A percentile compares a stretch with the other conserved stretches of the same genome.
Evolutionary conservation across 2,888 invertebrate genomes (phyloP).

Genomic region (Neocrepidodera transversa): DNA sequence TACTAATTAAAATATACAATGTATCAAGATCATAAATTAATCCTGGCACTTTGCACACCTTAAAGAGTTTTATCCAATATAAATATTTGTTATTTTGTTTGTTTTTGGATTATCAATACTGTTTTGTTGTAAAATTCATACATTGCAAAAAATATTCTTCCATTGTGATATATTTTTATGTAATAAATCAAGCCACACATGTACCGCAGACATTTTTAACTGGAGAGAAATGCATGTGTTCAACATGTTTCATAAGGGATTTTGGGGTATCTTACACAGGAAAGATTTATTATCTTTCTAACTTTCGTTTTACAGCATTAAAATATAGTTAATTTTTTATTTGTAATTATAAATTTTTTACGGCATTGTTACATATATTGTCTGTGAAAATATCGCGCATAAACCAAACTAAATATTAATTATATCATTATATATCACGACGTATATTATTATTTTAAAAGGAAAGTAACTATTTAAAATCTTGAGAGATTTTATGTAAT

Average conservation of each 20-base stretch:
- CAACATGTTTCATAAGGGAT: slow-evolving; percentile 15
- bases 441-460: not conserved
- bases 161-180: not conserved
- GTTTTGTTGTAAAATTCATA: too few species aligned
- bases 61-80: too few species aligned
- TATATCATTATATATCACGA: not conserved
- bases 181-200: slow-evolving; percentile 12
- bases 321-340: too few species aligned
- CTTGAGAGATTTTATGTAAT: not conserved
- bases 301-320: not conserved
- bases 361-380: too few species aligned
- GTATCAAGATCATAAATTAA: too few species aligned
- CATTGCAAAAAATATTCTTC: too few species aligned
- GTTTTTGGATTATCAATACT: too few species aligned
- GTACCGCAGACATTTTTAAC: slow-evolving; percentile 12
- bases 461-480: not conserved
- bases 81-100: too few species aligned
- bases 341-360: too few species aligned
- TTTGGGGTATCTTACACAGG: slow-evolving; percentile 3
- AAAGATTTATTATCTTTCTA: slow-evolving; percentile 1
- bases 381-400: not conserved
- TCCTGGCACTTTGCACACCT: too few species aligned
- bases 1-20: too few species aligned
- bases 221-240: slow-evolving; percentile 18
- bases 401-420: not conserved